A percentile compares a stretch with the other conserved stretches of the same genome.
These are phyloP conservation scores for Chironomus tentans DNA, from an alignment of 2,888 invertebrate species.

Conservation along the genomic window DNA sequence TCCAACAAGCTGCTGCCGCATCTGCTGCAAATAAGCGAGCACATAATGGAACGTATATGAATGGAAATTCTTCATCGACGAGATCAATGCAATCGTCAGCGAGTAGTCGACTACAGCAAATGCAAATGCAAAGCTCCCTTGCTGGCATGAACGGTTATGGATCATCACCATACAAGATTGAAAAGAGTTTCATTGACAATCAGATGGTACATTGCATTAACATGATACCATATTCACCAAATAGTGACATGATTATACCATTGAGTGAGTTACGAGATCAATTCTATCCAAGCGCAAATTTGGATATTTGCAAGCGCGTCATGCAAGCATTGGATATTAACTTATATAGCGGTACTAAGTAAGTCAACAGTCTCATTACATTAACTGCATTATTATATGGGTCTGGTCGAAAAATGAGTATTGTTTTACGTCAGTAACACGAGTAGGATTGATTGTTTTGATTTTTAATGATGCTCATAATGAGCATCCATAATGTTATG, in stretches of 20 bases:
- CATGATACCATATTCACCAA: constrained; percentile 67
- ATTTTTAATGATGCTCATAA: no score
- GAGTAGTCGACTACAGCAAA: constrained; percentile 27
- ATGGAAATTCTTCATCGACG: background rate
- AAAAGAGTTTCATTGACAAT: constrained; percentile 70
- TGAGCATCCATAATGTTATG: background rate
- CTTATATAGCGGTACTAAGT: constrained; percentile 76
- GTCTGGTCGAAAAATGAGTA: no score
- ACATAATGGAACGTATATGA: constrained; percentile 39
- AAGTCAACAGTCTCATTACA: constrained; percentile 38
- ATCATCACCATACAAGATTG: constrained; percentile 70
- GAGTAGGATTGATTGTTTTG: no score
- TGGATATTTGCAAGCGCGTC: constrained; percentile 67
- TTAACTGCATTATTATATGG: no score
- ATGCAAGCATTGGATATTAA: constrained; percentile 72
- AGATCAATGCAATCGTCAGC: constrained; percentile 29
- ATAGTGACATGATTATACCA: constrained; percentile 72
- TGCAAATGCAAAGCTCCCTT: constrained; percentile 27
- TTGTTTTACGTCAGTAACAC: no score
- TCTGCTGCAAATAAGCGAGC: constrained; percentile 47
- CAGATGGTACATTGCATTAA: constrained; percentile 79
- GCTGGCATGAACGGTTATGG: constrained; percentile 42
- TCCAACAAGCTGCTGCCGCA: constrained; percentile 43
- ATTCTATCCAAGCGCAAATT: constrained; percentile 68
- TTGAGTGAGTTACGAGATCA: constrained; percentile 69